These are phyloP conservation scores for Macrosteles quadrilineatus DNA, from an alignment of 1,140 invertebrate genomes.

Conservation along the genomic window DNA sequence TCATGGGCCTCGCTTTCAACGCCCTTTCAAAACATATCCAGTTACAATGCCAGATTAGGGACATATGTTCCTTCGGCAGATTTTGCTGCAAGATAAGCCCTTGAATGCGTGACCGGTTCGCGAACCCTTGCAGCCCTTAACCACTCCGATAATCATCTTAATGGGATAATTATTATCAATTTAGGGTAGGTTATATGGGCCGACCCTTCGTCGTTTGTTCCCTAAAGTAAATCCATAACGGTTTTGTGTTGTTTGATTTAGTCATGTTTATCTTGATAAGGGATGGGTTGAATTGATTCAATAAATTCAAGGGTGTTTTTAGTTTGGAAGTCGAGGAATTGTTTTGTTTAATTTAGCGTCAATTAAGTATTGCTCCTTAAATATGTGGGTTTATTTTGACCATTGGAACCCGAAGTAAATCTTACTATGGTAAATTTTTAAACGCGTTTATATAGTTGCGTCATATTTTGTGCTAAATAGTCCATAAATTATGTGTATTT, in stretches of 20 bases:
- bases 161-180: conserved; percentile 17
- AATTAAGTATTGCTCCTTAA: too few relatives aligned
- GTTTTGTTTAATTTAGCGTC: too few relatives aligned
- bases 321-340: too few relatives aligned
- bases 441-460: too few relatives aligned
- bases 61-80: conserved; percentile 16
- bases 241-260: not conserved
- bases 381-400: too few relatives aligned
- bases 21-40: not conserved
- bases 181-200: not conserved
- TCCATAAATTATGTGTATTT: too few relatives aligned
- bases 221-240: not conserved
- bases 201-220: not conserved
- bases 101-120: not conserved
- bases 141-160: conserved; percentile 7
- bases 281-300: too few relatives aligned
- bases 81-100: conserved; percentile 5
- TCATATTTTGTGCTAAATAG: too few relatives aligned
- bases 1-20: not conserved
- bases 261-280: not conserved
- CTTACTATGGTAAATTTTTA: too few relatives aligned
- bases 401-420: too few relatives aligned
- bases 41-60: conserved; percentile 24
- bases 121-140: not conserved
- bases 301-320: too few relatives aligned